Conservation (phyloP, 2,113 vertebrate species). For the Sardina pilchardus region DNA sequence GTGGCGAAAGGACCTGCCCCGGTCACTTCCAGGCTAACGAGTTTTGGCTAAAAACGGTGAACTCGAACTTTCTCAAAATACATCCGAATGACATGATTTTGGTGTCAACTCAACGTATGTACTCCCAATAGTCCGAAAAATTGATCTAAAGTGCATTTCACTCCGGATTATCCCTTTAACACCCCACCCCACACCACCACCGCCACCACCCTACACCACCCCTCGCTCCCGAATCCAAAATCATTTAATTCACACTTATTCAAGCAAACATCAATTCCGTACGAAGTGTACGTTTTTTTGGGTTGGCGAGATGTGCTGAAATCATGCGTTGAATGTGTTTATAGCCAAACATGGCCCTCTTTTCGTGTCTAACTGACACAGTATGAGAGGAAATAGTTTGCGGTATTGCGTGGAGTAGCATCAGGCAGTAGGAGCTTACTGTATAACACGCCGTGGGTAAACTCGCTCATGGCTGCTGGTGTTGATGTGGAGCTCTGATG, state of each 20-base stretch:
- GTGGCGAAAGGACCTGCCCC: no score
- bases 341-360: neutral
- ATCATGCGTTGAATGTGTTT: neutral
- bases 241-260: neutral
- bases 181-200: no score
- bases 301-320: neutral
- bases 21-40: no score
- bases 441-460: neutral
- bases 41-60: no score
- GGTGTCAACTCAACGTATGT: no score
- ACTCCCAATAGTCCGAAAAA: no score
- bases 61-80: no score
- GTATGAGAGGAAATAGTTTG: neutral
- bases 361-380: neutral
- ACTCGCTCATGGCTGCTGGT: neutral
- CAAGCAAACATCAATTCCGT: neutral
- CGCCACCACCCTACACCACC: neutral
- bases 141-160: no score
- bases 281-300: neutral
- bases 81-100: no score
- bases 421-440: neutral
- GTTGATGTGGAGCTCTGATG: neutral
- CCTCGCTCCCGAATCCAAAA: neutral
- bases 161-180: no score
- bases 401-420: neutral